Evolutionary conservation across 2,797 vertebrate genomes (phyloP).

Genomic region (Garrulus glandarius): DNA sequence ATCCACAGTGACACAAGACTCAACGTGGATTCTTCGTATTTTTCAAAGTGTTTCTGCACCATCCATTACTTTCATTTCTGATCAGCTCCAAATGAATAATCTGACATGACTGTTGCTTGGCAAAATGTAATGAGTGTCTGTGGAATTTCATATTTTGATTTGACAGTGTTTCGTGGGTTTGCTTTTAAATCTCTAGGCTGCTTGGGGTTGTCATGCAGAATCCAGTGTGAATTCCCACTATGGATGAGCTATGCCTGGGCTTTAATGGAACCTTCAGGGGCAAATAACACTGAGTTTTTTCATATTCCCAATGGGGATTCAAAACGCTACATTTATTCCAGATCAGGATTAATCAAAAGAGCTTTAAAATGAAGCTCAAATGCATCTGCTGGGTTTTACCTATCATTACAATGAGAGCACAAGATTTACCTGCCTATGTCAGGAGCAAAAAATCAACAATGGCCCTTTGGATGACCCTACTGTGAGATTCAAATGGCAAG

Average conservation of each 20-base stretch:
- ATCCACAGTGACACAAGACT: not conserved
- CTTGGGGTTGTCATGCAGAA: not conserved
- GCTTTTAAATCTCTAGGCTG: not conserved
- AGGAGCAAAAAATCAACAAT: not conserved
- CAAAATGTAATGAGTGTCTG: not conserved
- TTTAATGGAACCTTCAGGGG: not conserved
- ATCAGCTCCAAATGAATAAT: not conserved
- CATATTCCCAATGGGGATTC: not conserved
- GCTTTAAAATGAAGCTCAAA: not conserved
- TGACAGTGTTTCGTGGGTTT: not conserved
- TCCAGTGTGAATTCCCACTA: not conserved
- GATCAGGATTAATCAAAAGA: not conserved
- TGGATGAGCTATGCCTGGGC: rapidly evolving
- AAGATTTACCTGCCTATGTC: not conserved
- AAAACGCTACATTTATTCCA: not conserved
- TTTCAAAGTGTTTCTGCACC: not conserved
- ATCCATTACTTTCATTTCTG: not conserved
- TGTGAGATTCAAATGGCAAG: not conserved
- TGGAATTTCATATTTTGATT: not conserved
- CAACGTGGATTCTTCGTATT: not conserved
- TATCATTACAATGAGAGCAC: not conserved
- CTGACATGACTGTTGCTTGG: not conserved
- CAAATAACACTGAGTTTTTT: not conserved
- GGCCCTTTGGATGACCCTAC: not conserved
- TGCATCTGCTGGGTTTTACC: not conserved